Evolutionary conservation across 1,140 invertebrate species (phyloP), one percentile per base, ranked within the genome.

Genomic region (Akabosia matsudoensis): DNA sequence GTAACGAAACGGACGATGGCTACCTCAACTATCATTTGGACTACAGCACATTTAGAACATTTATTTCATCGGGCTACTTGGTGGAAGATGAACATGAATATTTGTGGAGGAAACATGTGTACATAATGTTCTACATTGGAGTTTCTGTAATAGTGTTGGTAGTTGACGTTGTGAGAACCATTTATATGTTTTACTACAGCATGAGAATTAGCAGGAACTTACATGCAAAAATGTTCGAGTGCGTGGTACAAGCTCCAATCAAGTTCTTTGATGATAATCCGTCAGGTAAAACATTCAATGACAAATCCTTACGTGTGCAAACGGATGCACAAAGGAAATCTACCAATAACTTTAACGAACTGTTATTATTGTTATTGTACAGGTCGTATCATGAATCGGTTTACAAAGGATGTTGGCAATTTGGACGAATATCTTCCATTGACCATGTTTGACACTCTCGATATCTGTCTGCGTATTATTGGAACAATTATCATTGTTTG

Each of bases 191-290:
- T 78, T 85, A 87, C 81, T 88, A 93, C 78, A 93, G 92, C 74
- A 91, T 94, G 86, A 86, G 88, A 33, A 91, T 93, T 2, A 95
- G 94, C 0, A 88, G 90, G 70, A 89, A 86, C 10, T 84, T 95
- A 0, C 95, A 97, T 82, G 91, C 96, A 82, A 86, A 84, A 1
- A 95, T 97, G 90, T 97, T 97, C 82, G 84, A 86, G 18, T 90
- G 90, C 70, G 89, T 97, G 1, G 89, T 94, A 30, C 87, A 90
- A 3, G 91, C 92, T 0, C 92, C 91, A 0, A 94, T 97, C 88
- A 86, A 88, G 4, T 97, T 97, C 85, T 97, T 97, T 84, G 94
- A 95, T 79, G 91, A 89, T 14, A 96, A 96, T 84, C 90, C 92
- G 1, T 89, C 89, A 73, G 87, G 87, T 86, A 81, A 83, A 24